phyloP scores from a whole-genome alignment of 2,888 invertebrate species.

The Torymus auratus region DNA sequence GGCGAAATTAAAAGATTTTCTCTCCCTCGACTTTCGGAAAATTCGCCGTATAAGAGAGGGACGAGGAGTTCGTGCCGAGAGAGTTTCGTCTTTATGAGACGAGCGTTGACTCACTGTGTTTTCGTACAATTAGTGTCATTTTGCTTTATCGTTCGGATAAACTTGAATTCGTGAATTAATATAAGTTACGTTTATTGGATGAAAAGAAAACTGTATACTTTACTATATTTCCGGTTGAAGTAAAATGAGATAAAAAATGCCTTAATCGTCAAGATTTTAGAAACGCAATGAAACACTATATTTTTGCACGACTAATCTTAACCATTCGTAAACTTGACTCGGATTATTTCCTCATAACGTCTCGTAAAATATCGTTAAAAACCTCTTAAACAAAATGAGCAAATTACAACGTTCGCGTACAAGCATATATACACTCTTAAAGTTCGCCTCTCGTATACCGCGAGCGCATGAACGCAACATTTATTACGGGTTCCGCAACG shows the following conservation, averaged over 20 bases:
- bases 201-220: not conserved
- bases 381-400: not conserved
- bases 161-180: too few species aligned
- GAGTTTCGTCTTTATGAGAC: constrained; percentile 9
- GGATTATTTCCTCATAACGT: too few species aligned
- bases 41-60: not conserved
- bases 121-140: constrained; percentile 15
- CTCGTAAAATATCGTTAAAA: too few species aligned
- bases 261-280: too few species aligned
- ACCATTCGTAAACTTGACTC: too few species aligned
- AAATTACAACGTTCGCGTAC: not conserved
- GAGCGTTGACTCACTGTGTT: constrained; percentile 10
- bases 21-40: constrained; percentile 30
- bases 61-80: not conserved
- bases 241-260: too few species aligned
- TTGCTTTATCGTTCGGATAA: constrained; percentile 1
- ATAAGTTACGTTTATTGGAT: too few species aligned
- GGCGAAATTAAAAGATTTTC: constrained; percentile 56
- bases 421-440: not conserved
- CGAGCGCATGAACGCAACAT: not conserved
- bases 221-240: too few species aligned
- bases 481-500: not conserved
- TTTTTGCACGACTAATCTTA: not conserved
- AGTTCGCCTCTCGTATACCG: not conserved
- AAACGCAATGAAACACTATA: too few species aligned